Base-by-base conservation (phyloP, 2,113 vertebrate genomes). In the Peromyscus leucopus region DNA sequence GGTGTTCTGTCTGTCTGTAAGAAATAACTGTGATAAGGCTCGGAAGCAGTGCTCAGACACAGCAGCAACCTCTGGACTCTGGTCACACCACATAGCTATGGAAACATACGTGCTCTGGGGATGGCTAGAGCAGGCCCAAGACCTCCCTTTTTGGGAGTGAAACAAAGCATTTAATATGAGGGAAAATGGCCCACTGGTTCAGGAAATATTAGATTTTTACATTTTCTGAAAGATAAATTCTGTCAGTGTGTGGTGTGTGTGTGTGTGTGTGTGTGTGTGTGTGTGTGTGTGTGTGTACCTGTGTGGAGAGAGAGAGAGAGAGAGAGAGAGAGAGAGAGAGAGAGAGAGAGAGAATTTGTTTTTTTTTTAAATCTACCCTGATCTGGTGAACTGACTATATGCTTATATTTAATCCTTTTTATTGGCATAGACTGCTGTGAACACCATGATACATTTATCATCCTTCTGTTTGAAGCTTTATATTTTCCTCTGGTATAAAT, bases 401-500 rank as follows among this genome's bases (percentile, higher is more conserved):
- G 42, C 65, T 76, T 92, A 82, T 88, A 84, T 85, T 91, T 72
- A 92, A 86, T 92, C 22, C 22, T 85, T 86, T 89, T 79, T 61
- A 93, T 65, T 85, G 86, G 69, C 65, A 75, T 19, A 71, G 39
- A 36, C 39, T 69, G 13, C 69, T 93, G 24, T 74, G 84, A 55
- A 46, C 22, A 75, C 72, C 31, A 24, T 11, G n/a, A 61, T 31
- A 89, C 65, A 94, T 82, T 95, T 76, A 76, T 90, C 57, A 61
- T 89, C 15, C 69, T 55, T 96, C 22, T 69, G 57, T 94, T 83
- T 86, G 69, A 92, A 78, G 75, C 39, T 95, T 95, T 51, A 65
- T 91, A 93, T 78, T 97, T 97, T 42, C 10, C 51, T 86, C 72
- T 87, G 48, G 39, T 76, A 0, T 92, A 86, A 96, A 94, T 69